Conservation (phyloP, 1,140 invertebrate genomes). For the Drosophila nikananu region DNA sequence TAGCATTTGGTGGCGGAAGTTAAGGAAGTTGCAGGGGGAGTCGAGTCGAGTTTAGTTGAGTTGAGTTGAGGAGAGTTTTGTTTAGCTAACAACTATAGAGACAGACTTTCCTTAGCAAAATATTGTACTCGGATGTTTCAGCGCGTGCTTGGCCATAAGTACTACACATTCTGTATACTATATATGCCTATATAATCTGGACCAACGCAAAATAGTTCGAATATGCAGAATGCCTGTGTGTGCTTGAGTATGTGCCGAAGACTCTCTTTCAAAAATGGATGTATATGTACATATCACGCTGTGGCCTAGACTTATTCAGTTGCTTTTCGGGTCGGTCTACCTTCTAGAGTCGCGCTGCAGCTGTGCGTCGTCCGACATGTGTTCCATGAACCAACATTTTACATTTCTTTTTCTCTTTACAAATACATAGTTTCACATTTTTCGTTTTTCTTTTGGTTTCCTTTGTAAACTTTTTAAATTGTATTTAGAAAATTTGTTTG, state of each 20-base stretch:
- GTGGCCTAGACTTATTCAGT: conserved; percentile 66
- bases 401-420: conserved; percentile 56
- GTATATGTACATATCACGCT: conserved; percentile 75
- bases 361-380: conserved; percentile 38
- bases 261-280: conserved; percentile 56
- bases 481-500: conserved; percentile 62
- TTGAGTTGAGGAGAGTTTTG: conserved; percentile 3
- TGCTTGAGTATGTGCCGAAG: conserved; percentile 22
- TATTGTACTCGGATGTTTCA: conserved; percentile 75
- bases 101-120: conserved; percentile 71
- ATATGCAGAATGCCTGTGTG: conserved; percentile 40
- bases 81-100: conserved; percentile 51
- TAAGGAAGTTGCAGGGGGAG: conserved; percentile 3
- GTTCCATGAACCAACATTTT: conserved; percentile 63
- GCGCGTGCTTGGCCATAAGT: conserved; percentile 64
- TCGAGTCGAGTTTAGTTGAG: conserved; percentile 7
- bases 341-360: conserved; percentile 60
- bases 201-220: conserved; percentile 48
- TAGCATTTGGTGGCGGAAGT: conserved; percentile 6
- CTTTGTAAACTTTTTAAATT: conserved; percentile 65
- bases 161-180: conserved; percentile 14
- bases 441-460: conserved; percentile 34
- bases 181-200: conserved; percentile 25
- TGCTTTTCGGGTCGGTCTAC: conserved; percentile 8
- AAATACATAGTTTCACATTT: conserved; percentile 61